Evolutionary conservation across 2,113 vertebrate genomes (phyloP), one percentile per base, ranked within the genome.

Genomic region (Barbus barbus): DNA sequence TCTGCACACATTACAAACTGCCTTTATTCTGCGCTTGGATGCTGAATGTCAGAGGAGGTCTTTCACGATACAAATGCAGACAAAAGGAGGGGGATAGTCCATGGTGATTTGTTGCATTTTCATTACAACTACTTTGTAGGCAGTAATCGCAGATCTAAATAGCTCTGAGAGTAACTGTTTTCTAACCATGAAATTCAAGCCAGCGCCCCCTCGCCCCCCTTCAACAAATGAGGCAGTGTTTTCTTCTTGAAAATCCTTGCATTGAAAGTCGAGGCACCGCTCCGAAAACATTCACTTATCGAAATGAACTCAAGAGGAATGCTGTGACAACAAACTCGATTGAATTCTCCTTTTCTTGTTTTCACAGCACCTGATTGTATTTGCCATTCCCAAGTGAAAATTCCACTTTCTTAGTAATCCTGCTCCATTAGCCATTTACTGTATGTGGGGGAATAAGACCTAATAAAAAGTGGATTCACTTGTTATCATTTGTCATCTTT

Each of bases 1-100:
- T 93, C 92, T 92, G 88, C 90, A 90, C 88, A 93, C 92, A 92
- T 90, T 94, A 94, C 90, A 95, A 95, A 94, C 94, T 92, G 90
- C 83, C 86, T 91, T 93, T 94, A 95, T 93, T 94, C 92, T 92
- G 85, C 81, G 71, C 85, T 88, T 53, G 91, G 79, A 88, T 91
- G 84, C 91, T 94, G 93, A 95, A 95, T 92, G 90, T 92, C 92
- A 94, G 89, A 89, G 87, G 89, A 91, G 92, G 91, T 89, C 88
- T 93, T 92, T 87, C 86, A 93, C 84, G 46, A 84, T 79, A 86
- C 38, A 69, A 86, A 88, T 84, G 73, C 75, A 63, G 53, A 88
- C 88, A 86, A 89, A 69, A 84, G 90, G 84, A 86, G 33, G 83
- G 4, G 56, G 24, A 83, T 79, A 83, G 78, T 90, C 90, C 87